phyloP scores from a whole-genome alignment of 2,888 invertebrate genomes.

The Zaprionus lineosus region DNA sequence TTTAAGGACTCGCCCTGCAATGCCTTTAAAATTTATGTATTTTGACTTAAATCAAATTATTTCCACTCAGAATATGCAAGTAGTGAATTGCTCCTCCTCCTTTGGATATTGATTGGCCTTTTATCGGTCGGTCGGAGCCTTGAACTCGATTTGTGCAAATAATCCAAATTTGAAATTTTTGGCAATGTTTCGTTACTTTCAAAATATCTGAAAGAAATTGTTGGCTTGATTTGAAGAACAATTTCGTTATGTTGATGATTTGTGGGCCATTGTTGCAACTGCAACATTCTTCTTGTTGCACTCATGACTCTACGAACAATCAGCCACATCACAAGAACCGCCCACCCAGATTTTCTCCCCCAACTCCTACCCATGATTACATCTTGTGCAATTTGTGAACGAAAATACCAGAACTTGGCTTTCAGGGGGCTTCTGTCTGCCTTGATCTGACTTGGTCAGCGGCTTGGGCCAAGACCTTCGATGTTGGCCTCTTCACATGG shows the following conservation, averaged over 20 bases:
- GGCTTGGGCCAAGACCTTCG: not conserved
- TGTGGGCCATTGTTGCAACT: conserved; percentile 8
- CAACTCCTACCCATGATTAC: not conserved
- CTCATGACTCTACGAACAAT: no score
- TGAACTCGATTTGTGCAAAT: no score
- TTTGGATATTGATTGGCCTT: no score
- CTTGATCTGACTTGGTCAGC: conserved; percentile 34
- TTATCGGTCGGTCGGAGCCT: no score
- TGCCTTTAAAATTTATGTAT: no score
- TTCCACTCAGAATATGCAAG: no score
- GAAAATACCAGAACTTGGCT: conserved; percentile 41
- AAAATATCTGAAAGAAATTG: conserved; percentile 47
- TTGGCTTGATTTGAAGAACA: conserved; percentile 58
- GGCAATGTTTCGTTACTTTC: conserved; percentile 29
- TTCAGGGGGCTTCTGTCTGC: conserved; percentile 26
- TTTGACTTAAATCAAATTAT: no score
- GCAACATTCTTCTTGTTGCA: no score
- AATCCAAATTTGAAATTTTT: conserved; percentile 14
- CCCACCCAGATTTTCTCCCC: no score
- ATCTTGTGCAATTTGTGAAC: conserved; percentile 38
- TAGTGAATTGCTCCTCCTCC: no score
- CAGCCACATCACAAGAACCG: no score
- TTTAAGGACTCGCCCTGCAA: no score
- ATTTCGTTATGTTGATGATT: conserved; percentile 64
- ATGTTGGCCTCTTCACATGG: conserved; percentile 5